Evolutionary conservation across 2,888 invertebrate species (phyloP).

Genomic region (Resseliella maxima): DNA sequence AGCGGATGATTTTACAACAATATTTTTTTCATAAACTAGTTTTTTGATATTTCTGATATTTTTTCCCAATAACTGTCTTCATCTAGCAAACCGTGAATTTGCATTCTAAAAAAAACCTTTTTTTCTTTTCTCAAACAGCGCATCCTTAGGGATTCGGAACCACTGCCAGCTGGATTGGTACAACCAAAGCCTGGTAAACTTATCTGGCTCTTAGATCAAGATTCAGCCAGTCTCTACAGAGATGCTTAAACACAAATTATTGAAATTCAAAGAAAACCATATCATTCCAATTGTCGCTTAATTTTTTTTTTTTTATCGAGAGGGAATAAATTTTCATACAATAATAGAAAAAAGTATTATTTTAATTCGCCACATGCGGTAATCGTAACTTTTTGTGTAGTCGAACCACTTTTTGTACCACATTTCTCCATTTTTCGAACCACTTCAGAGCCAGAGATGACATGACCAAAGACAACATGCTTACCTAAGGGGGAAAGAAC

Average conservation of each 20-base stretch:
- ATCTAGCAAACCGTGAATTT: background rate
- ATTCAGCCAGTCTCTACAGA: conserved; percentile 64
- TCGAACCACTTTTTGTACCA: conserved; percentile 83
- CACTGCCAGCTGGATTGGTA: conserved; percentile 82
- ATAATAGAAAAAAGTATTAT: conserved; percentile 64
- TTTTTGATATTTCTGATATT: too few relatives aligned
- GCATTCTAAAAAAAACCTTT: background rate
- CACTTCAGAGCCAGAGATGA: conserved; percentile 92
- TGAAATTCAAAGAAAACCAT: too few relatives aligned
- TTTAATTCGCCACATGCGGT: conserved; percentile 88
- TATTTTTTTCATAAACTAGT: background rate
- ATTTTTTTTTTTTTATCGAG: background rate
- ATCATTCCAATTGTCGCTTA: background rate
- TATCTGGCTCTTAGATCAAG: conserved; percentile 74
- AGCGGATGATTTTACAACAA: background rate
- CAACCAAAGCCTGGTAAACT: conserved; percentile 76
- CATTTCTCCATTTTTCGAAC: conserved; percentile 91
- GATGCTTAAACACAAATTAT: background rate
- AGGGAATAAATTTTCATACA: background rate
- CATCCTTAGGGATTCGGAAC: conserved; percentile 80
- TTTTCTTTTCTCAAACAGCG: conserved; percentile 71
- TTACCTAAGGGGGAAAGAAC: too few relatives aligned
- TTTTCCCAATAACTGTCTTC: too few relatives aligned
- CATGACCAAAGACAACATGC: conserved; percentile 98
- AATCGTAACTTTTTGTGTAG: conserved; percentile 83